A percentile compares a stretch with the other conserved stretches of the same genome.
Evolutionary conservation across 2,888 invertebrate genomes (phyloP).

Genomic region (Gnatocerus cornutus): DNA sequence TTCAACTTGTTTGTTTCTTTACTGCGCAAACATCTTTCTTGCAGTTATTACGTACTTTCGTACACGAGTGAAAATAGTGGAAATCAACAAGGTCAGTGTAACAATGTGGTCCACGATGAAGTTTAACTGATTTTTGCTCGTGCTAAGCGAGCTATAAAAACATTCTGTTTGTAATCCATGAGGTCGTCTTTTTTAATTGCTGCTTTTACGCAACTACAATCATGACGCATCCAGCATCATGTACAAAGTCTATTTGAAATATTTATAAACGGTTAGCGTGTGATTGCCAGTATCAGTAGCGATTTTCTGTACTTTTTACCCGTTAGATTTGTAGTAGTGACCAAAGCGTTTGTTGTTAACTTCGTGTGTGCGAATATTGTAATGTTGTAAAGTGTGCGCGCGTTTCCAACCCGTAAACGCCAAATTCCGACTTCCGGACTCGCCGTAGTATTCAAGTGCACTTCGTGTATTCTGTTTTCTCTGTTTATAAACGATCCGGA

Average conservation of each 20-base stretch:
- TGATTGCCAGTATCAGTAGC: slow-evolving; percentile 1
- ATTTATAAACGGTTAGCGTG: slow-evolving; percentile 8
- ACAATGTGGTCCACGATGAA: no score
- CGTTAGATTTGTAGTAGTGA: slow-evolving; percentile 46
- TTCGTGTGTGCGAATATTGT: slow-evolving; percentile 62
- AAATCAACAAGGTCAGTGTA: no score
- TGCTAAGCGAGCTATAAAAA: not conserved
- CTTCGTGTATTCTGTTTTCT: slow-evolving; percentile 59
- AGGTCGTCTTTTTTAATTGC: slow-evolving; percentile 35
- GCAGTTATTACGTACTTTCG: no score
- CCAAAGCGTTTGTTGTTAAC: slow-evolving; percentile 51
- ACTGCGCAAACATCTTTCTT: no score
- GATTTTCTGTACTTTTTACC: slow-evolving; percentile 42
- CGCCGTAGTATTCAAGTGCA: slow-evolving; percentile 60
- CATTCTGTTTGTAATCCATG: slow-evolving; percentile 41
- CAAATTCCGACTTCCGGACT: slow-evolving; percentile 62
- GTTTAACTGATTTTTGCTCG: not conserved
- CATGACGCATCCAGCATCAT: slow-evolving; percentile 49
- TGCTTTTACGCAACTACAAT: slow-evolving; percentile 44
- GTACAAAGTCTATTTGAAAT: slow-evolving; percentile 47
- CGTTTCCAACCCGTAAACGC: slow-evolving; percentile 60
- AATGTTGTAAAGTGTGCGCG: slow-evolving; percentile 60
- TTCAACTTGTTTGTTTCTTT: no score
- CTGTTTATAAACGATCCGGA: slow-evolving; percentile 60
- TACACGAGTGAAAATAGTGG: no score